Percentiles rank a stretch among this genome's conserved stretches.
These are phyloP conservation scores for Limosa lapponica DNA, from an alignment of 2,797 vertebrate genomes.

Conservation along the genomic window DNA sequence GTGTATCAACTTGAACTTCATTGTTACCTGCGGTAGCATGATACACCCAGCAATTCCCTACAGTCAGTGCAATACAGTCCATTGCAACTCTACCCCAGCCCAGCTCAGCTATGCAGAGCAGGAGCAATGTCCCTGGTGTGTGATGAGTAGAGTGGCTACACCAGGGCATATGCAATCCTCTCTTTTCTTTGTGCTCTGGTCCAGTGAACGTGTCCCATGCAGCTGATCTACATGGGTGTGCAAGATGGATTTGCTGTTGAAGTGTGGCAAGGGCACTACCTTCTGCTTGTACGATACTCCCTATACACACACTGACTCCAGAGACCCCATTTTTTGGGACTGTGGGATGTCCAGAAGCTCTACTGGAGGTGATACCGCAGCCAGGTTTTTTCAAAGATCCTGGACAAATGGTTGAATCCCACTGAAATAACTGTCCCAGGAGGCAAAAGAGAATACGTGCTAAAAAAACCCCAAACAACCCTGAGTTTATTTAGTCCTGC, in stretches of 20 bases:
- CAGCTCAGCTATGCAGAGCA: neutral
- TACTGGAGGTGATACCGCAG: neutral
- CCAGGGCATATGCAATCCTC: accelerated
- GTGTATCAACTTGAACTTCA: neutral
- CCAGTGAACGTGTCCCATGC: accelerated
- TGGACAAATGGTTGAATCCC: neutral
- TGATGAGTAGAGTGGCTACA: accelerated
- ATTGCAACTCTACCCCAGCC: neutral
- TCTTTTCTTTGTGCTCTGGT: accelerated
- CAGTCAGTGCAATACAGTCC: no score
- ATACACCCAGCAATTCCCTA: neutral
- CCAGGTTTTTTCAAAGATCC: neutral
- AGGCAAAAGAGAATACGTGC: neutral
- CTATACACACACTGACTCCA: accelerated
- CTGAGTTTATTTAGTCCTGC: neutral
- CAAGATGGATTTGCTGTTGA: neutral
- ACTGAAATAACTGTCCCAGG: neutral
- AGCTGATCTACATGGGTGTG: no score
- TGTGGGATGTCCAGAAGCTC: neutral
- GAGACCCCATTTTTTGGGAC: neutral
- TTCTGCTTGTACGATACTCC: accelerated
- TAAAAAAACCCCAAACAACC: accelerated
- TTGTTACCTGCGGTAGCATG: neutral
- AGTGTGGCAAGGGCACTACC: neutral
- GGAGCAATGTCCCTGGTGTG: accelerated